A percentile compares a stretch with the other conserved stretches of the same genome.
phyloP scores from a whole-genome alignment of 2,113 vertebrate genomes.

The Orthonyx spaldingii region DNA sequence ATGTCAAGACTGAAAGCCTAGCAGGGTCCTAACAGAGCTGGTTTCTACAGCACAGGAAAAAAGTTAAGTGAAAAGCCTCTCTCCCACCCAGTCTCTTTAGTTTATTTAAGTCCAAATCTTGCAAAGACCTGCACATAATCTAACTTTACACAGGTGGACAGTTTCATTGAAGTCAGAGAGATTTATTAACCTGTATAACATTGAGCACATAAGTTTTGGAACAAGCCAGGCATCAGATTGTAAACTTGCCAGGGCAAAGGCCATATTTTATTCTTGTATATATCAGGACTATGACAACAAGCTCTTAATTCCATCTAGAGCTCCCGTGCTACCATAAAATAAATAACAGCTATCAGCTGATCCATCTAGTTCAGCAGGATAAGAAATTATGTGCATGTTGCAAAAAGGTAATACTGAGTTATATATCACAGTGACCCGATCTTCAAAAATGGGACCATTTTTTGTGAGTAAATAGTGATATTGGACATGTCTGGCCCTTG shows the following conservation, averaged over 20 bases:
- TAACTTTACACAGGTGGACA: constrained; percentile 42
- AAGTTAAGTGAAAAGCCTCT: not conserved
- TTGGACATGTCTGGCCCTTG: not conserved
- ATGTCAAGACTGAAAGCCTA: not conserved
- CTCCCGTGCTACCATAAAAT: constrained; percentile 6
- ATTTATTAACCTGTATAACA: constrained; percentile 35
- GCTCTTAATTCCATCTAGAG: constrained; percentile 41
- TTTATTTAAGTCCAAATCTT: constrained; percentile 5
- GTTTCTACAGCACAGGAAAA: not conserved
- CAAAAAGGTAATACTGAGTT: not conserved
- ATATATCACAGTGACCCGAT: constrained; percentile 14
- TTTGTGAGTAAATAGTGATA: not conserved
- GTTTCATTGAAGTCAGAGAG: constrained; percentile 36
- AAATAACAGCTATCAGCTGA: constrained; percentile 37
- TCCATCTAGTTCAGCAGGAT: not conserved
- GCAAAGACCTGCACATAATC: constrained; percentile 4
- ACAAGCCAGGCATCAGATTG: constrained; percentile 34
- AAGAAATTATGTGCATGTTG: constrained; percentile 17
- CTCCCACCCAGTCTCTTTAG: not conserved
- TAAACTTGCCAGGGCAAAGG: constrained; percentile 46
- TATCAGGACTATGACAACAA: constrained; percentile 39
- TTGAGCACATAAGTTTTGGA: constrained; percentile 7
- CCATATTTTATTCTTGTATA: constrained; percentile 30
- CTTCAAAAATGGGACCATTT: not conserved
- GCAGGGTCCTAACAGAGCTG: not conserved